These are phyloP conservation scores for Microctonus brassicae DNA, from an alignment of 2,888 invertebrate species.

Conservation along the genomic window DNA sequence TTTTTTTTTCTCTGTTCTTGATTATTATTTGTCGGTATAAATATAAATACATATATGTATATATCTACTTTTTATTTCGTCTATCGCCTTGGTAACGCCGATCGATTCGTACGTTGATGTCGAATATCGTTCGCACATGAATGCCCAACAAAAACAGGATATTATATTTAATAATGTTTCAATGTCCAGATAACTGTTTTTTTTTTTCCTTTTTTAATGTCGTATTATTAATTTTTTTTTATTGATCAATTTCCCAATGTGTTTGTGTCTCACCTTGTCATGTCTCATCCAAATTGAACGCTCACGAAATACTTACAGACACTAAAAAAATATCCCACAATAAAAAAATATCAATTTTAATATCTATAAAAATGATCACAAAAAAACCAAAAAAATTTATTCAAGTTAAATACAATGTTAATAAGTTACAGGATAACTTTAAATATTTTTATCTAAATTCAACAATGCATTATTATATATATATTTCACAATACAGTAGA, in stretches of 20 bases:
- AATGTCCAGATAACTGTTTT: neutral
- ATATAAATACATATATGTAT: neutral
- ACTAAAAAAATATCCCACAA: too few relatives aligned
- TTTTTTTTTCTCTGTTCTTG: neutral
- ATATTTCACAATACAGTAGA: too few relatives aligned
- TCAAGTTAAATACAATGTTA: too few relatives aligned
- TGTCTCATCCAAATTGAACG: constrained; percentile 46
- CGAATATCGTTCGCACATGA: neutral
- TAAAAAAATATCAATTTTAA: too few relatives aligned
- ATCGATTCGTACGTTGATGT: constrained; percentile 21
- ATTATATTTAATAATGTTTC: neutral
- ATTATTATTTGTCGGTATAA: neutral
- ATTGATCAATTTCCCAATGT: constrained; percentile 1
- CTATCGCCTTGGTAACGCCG: constrained; percentile 27
- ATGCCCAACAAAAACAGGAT: neutral
- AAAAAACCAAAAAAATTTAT: too few relatives aligned
- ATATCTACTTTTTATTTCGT: constrained; percentile 11
- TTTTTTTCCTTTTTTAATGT: constrained; percentile 5
- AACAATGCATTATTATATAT: too few relatives aligned
- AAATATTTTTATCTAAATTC: too few relatives aligned
- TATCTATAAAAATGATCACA: too few relatives aligned
- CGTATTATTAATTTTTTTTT: neutral
- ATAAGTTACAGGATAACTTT: too few relatives aligned
- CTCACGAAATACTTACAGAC: constrained; percentile 45
- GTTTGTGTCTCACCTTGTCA: constrained; percentile 16